Base-by-base conservation (phyloP, 2,797 vertebrate genomes). In the Sebastes goodei region DNA sequence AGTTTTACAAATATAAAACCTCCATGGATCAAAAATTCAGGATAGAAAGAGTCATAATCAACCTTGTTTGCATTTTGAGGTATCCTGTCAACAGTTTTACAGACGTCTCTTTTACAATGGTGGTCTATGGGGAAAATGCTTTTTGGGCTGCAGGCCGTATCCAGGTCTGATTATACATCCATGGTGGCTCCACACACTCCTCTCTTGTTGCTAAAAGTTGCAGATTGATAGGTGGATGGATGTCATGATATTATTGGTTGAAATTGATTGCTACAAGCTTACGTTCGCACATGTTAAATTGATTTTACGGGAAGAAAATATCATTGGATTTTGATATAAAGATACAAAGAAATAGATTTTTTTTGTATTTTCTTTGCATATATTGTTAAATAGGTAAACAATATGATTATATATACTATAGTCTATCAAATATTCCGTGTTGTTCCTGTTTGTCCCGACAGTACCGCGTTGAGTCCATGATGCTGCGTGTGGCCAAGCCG, bases 381-480 rank as follows among this genome's bases (percentile, higher is more conserved):
- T 42, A 7, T 46, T 46, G 42, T 46, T 17, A 46, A 46, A 46
- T 46, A 46, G 42, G 42, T 46, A 10, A 5, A n/a, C 59, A 59
- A 4, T 59, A 29, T 6, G 33, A 49, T 10, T 20, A 49, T 15
- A 49, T 7, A 20, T 20, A 20, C 17, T 7, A 49, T 6, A 38
- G 38, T 42, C 38, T 49, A 7, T 49, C 0, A 49, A 49, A 17
- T 23, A 15, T n/a, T 56, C 9, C 1, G 8, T 15, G 9, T 62
- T 46, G 59, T 27, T 71, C 27, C 46, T 20, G 57, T n/a, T 21
- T 11, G 10, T 66, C 74, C 38, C 23, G 33, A 2, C 92, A 99
- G 99, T 99, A 99, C 83, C 98, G 98, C 2, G 99, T 99, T 57
- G 99, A 99, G 91, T 99, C 99, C 6, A 99, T 99, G 98, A 99